These are phyloP conservation scores for Brotogeris chrysoptera DNA, from an alignment of 2,797 vertebrate genomes.

Conservation along the genomic window DNA sequence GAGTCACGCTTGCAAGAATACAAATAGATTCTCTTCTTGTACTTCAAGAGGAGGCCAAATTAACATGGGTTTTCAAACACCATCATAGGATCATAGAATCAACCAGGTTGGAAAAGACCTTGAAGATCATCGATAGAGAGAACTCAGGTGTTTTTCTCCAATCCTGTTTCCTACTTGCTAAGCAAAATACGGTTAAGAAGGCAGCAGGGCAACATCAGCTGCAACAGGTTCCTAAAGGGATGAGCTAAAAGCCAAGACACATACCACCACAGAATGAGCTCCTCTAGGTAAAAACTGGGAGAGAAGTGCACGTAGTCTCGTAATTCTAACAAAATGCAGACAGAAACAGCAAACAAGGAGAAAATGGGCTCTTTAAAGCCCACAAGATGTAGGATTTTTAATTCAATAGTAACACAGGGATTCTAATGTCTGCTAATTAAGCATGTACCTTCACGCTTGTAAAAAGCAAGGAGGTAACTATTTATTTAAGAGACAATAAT, in stretches of 20 bases:
- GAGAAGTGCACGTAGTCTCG: background rate
- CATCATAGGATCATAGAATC: background rate
- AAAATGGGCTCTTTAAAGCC: background rate
- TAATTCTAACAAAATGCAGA: background rate
- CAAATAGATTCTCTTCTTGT: background rate
- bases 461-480: conserved; percentile 33
- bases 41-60: background rate
- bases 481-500: conserved; percentile 46
- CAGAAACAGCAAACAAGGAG: background rate
- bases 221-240: background rate
- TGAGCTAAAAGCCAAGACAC: background rate
- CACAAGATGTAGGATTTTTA: background rate
- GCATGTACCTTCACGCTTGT: background rate
- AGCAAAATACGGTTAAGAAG: background rate
- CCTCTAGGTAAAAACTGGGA: background rate
- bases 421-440: conserved; percentile 29
- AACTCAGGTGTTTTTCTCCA: background rate
- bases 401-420: background rate
- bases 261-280: background rate
- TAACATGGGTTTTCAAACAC: background rate
- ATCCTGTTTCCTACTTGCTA: background rate
- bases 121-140: background rate
- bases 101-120: background rate
- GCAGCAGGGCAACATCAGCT: background rate
- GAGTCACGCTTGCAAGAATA: background rate